A percentile compares a stretch with the other conserved stretches of the same genome.
phyloP scores from a whole-genome alignment of 2,797 vertebrate genomes.

The Synanceia verrucosa region DNA sequence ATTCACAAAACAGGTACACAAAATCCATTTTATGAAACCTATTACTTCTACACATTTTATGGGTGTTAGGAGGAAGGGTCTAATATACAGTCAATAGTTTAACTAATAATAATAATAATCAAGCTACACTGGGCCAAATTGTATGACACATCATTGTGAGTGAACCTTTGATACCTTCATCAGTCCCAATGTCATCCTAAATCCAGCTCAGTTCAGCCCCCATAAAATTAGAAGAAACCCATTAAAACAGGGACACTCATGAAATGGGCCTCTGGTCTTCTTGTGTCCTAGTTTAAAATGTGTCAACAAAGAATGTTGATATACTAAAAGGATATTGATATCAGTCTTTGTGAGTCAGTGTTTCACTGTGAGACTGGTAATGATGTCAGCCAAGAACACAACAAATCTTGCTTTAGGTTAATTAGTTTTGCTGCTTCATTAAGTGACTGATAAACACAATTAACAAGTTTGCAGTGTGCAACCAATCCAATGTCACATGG shows the following conservation, averaged over 20 bases:
- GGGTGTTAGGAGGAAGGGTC: background rate
- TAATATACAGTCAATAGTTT: background rate
- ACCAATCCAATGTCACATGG: background rate
- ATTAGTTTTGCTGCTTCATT: slow-evolving; percentile 1
- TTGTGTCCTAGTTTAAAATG: background rate
- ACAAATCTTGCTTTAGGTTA: background rate
- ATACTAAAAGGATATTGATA: background rate
- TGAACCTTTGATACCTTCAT: background rate
- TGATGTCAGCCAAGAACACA: background rate
- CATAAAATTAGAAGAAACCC: background rate
- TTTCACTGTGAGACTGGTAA: background rate
- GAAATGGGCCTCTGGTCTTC: background rate
- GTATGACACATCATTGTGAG: background rate
- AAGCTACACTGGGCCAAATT: background rate
- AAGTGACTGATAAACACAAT: background rate
- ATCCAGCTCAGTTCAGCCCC: background rate
- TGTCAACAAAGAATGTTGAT: background rate
- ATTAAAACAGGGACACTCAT: background rate
- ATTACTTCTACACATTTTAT: background rate
- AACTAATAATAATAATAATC: background rate
- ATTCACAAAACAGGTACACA: too few species aligned
- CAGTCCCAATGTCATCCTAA: background rate
- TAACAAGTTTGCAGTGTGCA: background rate
- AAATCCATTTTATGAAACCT: too few species aligned
- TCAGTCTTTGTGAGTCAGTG: background rate